Evolutionary conservation across 2,797 vertebrate genomes (phyloP).

Genomic region (Anabacerthia variegaticeps): DNA sequence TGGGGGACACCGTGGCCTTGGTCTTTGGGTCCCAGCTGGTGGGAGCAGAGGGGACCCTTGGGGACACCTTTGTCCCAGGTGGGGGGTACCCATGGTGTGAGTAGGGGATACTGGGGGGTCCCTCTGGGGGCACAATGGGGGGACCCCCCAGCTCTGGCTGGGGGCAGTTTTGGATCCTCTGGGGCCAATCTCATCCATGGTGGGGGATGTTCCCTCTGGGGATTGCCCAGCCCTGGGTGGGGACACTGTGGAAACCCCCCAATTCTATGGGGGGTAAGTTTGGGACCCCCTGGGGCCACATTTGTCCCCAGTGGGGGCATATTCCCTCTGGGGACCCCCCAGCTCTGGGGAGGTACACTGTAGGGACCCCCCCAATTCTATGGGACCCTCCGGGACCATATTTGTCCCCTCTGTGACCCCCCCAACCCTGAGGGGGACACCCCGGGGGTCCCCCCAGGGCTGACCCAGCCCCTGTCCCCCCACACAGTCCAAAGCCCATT

Average conservation of each 20-base stretch:
- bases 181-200: not conserved
- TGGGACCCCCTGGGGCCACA: too few species aligned
- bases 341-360: too few species aligned
- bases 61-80: not conserved
- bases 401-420: not conserved
- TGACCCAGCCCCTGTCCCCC: conserved; percentile 57
- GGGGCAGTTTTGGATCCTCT: too few species aligned
- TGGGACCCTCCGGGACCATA: not conserved
- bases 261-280: too few species aligned
- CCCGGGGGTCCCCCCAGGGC: not conserved
- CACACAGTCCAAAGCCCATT: conserved; percentile 94
- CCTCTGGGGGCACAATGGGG: not conserved
- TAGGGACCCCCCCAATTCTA: too few species aligned
- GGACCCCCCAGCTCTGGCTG: not conserved
- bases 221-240: not conserved
- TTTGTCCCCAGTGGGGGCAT: too few species aligned
- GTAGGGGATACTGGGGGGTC: too few species aligned
- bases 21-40: too few species aligned
- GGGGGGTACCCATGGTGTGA: too few species aligned
- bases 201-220: not conserved
- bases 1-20: not conserved
- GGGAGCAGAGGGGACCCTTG: not conserved
- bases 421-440: not conserved
- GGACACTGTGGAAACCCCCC: not conserved
- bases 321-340: too few species aligned